A percentile compares a stretch with the other conserved stretches of the same genome.
Evolutionary conservation across 2,797 vertebrate genomes (phyloP).

Genomic region (Periparus ater): DNA sequence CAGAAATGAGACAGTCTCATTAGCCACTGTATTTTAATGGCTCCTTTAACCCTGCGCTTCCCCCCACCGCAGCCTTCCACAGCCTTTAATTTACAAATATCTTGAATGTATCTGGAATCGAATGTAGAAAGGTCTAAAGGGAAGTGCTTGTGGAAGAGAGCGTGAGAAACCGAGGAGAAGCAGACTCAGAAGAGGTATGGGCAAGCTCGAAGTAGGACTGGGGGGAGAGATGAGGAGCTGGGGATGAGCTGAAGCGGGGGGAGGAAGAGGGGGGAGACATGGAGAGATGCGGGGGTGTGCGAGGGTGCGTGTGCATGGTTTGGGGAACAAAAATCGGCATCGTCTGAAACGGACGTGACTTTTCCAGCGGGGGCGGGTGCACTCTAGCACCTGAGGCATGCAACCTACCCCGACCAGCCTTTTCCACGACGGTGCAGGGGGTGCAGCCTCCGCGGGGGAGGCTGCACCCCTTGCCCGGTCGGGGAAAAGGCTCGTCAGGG

Average conservation of each 20-base stretch:
- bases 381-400: background rate
- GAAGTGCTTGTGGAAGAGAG: background rate
- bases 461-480: background rate
- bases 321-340: background rate
- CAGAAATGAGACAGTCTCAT: background rate
- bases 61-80: background rate
- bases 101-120: background rate
- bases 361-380: background rate
- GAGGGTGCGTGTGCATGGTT: background rate
- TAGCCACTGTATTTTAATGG: background rate
- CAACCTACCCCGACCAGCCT: background rate
- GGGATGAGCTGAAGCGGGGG: too few species aligned
- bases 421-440: background rate
- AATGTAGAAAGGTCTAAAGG: background rate
- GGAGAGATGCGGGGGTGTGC: accelerated
- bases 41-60: background rate
- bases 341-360: background rate
- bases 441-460: background rate
- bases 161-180: background rate
- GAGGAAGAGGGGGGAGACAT: too few species aligned
- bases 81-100: background rate
- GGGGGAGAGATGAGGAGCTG: background rate
- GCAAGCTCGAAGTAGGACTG: background rate
- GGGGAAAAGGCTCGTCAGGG: slow-evolving; percentile 9
- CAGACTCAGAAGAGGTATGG: background rate